Base-by-base conservation (phyloP, 2,888 invertebrate species). In the Prenolepis imparis region DNA sequence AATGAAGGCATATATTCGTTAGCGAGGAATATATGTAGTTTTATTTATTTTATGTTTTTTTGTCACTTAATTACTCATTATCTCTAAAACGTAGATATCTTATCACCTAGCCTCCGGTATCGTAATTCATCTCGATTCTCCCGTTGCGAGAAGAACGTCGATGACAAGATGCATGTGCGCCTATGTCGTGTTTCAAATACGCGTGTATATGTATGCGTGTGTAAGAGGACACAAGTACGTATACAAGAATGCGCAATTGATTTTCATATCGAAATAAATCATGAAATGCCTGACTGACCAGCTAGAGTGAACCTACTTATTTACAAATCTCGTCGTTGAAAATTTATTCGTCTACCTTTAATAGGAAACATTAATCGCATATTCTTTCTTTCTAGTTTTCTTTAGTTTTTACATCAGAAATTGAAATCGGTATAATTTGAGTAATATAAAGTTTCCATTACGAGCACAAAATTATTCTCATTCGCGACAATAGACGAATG, bases 1-100 rank as follows among this genome's bases (percentile, higher is more conserved):
- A 93, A 92, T 91, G 90, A 92, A 93, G 92, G 93, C 93, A 91
- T 92, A 52, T 52, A 92, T 91, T 93, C 90, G 89, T 92, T 92
- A 92, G 92, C 90, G 91, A 67, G 66, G 90, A 92, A 90, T 91
- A 92, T 92, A 92, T 88, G 90, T 88, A 87, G 84, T 87, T 83
- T 85, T 87, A 74, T 80, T 44, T 73, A 80, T 59, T 59, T 57
- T 73, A 77, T 68, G 90, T 85, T 86, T 86, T 70, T 90, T 85
- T 87, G 80, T 83, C 84, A 78, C 90, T 92, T 90, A 91, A 89
- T 90, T 88, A 91, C 84, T 88, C 87, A 86, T 89, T 86, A 89
- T 90, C 85, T 89, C 86, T 89, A 90, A 90, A 88, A 89, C 83
- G 85, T 91, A 92, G 92, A 89, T 92, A 92, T 82, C 89, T 92